A percentile compares a stretch with the other conserved stretches of the same genome.
Conservation (phyloP, 2,888 invertebrate genomes). For the Euspilapteryx auroguttella region DNA sequence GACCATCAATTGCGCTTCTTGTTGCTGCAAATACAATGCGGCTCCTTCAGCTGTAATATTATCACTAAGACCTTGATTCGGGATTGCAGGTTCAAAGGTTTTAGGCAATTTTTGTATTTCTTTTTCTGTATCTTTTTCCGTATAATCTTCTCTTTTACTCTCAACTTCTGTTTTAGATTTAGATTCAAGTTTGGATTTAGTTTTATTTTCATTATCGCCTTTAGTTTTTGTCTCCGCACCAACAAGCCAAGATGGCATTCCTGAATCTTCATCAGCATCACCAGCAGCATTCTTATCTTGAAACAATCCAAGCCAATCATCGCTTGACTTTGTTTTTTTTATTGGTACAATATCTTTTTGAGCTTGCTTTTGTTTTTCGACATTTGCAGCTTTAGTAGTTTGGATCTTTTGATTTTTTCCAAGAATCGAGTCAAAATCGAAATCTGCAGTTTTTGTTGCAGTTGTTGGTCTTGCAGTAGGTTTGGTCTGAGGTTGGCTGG, state of each 20-base stretch:
- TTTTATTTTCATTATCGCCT: slow-evolving; percentile 18
- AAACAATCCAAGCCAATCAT: slow-evolving; percentile 52
- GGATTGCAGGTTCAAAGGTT: slow-evolving; percentile 1
- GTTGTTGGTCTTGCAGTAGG: slow-evolving; percentile 17
- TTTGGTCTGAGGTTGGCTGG: too few relatives aligned
- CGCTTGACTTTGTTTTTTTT: slow-evolving; percentile 27
- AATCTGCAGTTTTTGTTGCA: slow-evolving; percentile 28
- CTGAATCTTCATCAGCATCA: slow-evolving; percentile 19
- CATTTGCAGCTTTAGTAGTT: slow-evolving; percentile 17
- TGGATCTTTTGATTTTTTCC: slow-evolving; percentile 19
- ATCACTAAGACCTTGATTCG: slow-evolving; percentile 7
- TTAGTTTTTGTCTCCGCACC: slow-evolving; percentile 25
- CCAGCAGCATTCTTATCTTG: slow-evolving; percentile 25
- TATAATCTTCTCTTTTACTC: background rate
- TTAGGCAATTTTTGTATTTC: slow-evolving; percentile 7
- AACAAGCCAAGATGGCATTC: slow-evolving; percentile 43
- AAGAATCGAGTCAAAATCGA: slow-evolving; percentile 32
- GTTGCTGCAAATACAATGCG: slow-evolving; percentile 60
- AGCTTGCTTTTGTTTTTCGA: slow-evolving; percentile 9
- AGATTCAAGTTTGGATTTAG: slow-evolving; percentile 9
- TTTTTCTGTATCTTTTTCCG: slow-evolving; percentile 5
- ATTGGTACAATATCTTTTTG: slow-evolving; percentile 11
- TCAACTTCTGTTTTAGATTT: slow-evolving; percentile 12
- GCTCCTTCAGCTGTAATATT: slow-evolving; percentile 57
- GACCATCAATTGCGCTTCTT: slow-evolving; percentile 64